Evolutionary conservation across 2,888 invertebrate genomes (phyloP).

Genomic region (Catonia carolina): DNA sequence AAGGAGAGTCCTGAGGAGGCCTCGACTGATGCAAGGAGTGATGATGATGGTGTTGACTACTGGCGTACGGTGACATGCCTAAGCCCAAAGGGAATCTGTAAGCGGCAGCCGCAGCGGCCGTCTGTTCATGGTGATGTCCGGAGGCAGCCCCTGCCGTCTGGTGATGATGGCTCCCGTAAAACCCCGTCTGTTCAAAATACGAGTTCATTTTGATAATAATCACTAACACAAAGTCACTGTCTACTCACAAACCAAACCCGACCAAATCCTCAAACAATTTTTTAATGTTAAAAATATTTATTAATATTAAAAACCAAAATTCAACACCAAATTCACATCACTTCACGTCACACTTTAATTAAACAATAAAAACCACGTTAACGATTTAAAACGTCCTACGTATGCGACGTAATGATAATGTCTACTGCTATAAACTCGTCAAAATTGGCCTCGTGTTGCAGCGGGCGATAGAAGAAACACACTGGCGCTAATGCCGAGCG

Average conservation of each 20-base stretch:
- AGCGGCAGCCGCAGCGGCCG: slow-evolving; percentile 59
- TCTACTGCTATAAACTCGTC: too few species aligned
- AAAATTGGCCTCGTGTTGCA: too few species aligned
- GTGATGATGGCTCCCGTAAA: slow-evolving; percentile 87
- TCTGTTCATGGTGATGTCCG: slow-evolving; percentile 64
- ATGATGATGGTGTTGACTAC: slow-evolving; percentile 60
- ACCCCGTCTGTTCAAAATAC: slow-evolving; percentile 93
- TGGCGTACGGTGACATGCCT: slow-evolving; percentile 77
- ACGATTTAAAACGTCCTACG: background rate
- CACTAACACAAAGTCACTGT: background rate
- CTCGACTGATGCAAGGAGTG: slow-evolving; percentile 68
- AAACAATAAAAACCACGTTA: background rate
- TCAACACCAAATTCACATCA: background rate
- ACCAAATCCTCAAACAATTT: background rate
- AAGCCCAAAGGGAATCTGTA: slow-evolving; percentile 81
- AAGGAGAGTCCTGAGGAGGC: slow-evolving; percentile 83
- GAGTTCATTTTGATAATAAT: slow-evolving; percentile 66
- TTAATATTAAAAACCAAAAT: background rate
- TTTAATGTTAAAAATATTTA: background rate
- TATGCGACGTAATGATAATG: too few species aligned
- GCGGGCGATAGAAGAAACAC: too few species aligned
- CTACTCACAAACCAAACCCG: background rate
- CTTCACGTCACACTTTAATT: background rate
- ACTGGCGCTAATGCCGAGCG: too few species aligned
- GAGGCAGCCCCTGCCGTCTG: slow-evolving; percentile 54